Base-by-base conservation (phyloP, 2,113 vertebrate genomes). In the Ctenodactylus gundi region DNA sequence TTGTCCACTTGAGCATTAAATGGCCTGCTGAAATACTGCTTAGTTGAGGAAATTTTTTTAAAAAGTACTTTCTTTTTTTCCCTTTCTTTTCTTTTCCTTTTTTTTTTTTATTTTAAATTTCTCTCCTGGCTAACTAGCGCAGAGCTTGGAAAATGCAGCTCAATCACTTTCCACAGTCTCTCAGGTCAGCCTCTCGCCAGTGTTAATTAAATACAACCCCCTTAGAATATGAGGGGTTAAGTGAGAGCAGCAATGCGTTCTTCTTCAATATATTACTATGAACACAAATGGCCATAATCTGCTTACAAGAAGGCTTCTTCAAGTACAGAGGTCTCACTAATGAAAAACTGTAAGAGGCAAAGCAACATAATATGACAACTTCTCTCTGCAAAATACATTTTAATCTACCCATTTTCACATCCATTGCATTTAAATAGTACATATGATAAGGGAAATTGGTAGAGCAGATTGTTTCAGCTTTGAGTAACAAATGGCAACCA, bases 131-230 rank as follows among this genome's bases (percentile, higher is more conserved):
- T 98, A 98, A 98, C 96, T 95, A 96, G 70, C 97, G 94, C 88
- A 96, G 97, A 98, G 97, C 98, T 98, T 97, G 93, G 98, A 98
- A 98, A 98, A 97, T 96, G 98, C 98, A 98, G 98, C 97, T 98
- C 98, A 98, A 98, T 98, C 98, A 98, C 97, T 98, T 98, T 98
- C 97, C 96, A 97, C 97, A 97, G 96, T 97, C 98, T 98, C 96
- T 93, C 97, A 99, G 99, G 99, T 99, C 98, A 99, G 97, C 90
- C 96, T 99, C 99, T 98, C 98, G 98, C 98, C 98, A 98, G 97
- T 98, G 98, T 98, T 99, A 99, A 99, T 99, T 99, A 99, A 99
- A 99, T 98, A 98, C 96, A 98, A 99, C 98, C 98, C 98, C 98
- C 98, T 98, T 96, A 98, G 98, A 98, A 98, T 97, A 98, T 31